phyloP scores from a whole-genome alignment of 2,797 vertebrate species.

The Oreochromis grahami region DNA sequence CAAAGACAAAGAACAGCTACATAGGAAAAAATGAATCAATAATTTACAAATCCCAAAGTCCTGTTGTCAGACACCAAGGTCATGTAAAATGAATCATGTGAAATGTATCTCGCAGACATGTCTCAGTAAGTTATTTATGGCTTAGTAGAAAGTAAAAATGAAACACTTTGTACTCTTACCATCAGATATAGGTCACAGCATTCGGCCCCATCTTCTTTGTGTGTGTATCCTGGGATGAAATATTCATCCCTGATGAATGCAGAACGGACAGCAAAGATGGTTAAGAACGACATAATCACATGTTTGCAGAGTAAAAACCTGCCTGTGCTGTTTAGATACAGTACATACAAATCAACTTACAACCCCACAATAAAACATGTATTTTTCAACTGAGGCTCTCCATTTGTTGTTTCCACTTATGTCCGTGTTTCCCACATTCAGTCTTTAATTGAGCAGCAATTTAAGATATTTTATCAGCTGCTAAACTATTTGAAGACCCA shows the following conservation, averaged over 20 bases:
- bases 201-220: neutral
- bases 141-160: neutral
- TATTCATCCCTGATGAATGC: conserved; percentile 56
- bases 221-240: neutral
- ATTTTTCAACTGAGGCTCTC: neutral
- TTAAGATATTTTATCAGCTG: neutral
- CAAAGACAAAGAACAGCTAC: neutral
- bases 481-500: neutral
- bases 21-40: conserved; percentile 11
- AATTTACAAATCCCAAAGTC: conserved; percentile 43
- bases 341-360: neutral
- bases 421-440: neutral
- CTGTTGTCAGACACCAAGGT: conserved; percentile 12
- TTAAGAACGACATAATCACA: neutral
- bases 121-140: conserved; percentile 54
- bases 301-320: neutral
- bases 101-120: conserved; percentile 48
- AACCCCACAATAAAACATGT: neutral
- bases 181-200: conserved; percentile 58
- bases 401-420: neutral
- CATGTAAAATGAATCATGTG: conserved; percentile 56
- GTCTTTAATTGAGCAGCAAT: neutral
- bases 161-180: conserved; percentile 49
- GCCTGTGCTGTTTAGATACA: neutral
- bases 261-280: neutral